phyloP scores from a whole-genome alignment of 2,888 invertebrate species.

The Pharmacophagus antenor region DNA sequence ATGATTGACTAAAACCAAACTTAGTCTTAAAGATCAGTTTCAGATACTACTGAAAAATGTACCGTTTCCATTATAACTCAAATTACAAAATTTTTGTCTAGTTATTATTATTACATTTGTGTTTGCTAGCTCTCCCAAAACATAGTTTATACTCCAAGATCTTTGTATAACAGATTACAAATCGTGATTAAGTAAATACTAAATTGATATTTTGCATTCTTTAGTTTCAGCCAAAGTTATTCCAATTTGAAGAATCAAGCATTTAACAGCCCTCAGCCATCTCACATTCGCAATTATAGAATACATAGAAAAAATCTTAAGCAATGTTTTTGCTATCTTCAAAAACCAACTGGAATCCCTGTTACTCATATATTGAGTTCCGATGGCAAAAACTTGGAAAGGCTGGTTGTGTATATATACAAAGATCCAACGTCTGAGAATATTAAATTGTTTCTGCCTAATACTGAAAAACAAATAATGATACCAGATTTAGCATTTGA shows the following conservation, averaged over 20 bases:
- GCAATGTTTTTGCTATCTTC: slow-evolving; percentile 44
- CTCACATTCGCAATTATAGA: slow-evolving; percentile 3
- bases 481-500: slow-evolving; percentile 53
- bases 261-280: neutral
- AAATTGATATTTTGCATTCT: neutral
- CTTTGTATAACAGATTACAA: no score
- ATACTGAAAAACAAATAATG: slow-evolving; percentile 45
- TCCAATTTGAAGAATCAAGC: neutral
- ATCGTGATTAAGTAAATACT: neutral
- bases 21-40: no score
- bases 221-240: neutral
- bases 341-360: slow-evolving; percentile 23
- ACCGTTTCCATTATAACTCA: no score
- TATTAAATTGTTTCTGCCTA: slow-evolving; percentile 50
- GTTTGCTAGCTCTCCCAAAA: no score
- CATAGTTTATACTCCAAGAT: no score
- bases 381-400: slow-evolving; percentile 39
- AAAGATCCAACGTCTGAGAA: slow-evolving; percentile 38
- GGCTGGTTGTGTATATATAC: slow-evolving; percentile 57
- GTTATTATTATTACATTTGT: no score
- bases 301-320: slow-evolving; percentile 3
- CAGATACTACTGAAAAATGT: no score
- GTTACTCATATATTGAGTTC: slow-evolving; percentile 40
- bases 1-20: no score
- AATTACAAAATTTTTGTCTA: no score